These are phyloP conservation scores for Molanna angustata DNA, from an alignment of 2,888 invertebrate species.

Conservation along the genomic window DNA sequence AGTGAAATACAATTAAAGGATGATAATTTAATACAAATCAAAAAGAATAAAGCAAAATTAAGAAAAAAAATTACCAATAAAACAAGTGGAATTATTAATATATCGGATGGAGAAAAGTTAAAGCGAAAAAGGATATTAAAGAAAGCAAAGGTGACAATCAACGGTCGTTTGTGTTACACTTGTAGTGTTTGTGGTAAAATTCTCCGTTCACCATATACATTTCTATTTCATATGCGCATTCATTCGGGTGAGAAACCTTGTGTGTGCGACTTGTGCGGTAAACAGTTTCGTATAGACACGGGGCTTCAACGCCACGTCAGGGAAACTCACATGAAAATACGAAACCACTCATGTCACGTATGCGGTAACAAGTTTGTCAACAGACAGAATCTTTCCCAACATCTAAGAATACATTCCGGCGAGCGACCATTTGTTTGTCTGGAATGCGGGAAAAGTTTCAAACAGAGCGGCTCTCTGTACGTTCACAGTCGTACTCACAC, in stretches of 20 bases:
- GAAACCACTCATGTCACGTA: conserved; percentile 55
- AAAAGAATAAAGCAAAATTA: conserved; percentile 2
- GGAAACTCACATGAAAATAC: conserved; percentile 61
- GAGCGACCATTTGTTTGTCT: conserved; percentile 58
- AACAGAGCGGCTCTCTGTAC: conserved; percentile 63
- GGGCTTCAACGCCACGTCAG: conserved; percentile 60
- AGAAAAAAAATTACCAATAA: neutral
- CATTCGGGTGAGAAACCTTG: conserved; percentile 66
- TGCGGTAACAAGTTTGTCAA: conserved; percentile 60
- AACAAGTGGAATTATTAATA: neutral
- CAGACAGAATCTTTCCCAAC: conserved; percentile 58
- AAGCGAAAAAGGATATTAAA: too few species aligned
- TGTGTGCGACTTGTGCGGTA: conserved; percentile 65
- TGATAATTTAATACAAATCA: too few species aligned
- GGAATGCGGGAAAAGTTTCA: conserved; percentile 61
- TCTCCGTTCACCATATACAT: conserved; percentile 60
- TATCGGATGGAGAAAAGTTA: conserved; percentile 31
- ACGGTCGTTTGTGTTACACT: conserved; percentile 55
- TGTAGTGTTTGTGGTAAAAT: conserved; percentile 59
- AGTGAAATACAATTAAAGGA: neutral
- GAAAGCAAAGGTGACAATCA: conserved; percentile 40
- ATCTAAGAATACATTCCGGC: conserved; percentile 58
- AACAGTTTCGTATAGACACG: conserved; percentile 63
- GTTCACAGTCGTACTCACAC: conserved; percentile 61
- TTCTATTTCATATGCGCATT: conserved; percentile 60